Base-by-base conservation (phyloP, 2,113 vertebrate genomes). In the Talpa occidentalis region DNA sequence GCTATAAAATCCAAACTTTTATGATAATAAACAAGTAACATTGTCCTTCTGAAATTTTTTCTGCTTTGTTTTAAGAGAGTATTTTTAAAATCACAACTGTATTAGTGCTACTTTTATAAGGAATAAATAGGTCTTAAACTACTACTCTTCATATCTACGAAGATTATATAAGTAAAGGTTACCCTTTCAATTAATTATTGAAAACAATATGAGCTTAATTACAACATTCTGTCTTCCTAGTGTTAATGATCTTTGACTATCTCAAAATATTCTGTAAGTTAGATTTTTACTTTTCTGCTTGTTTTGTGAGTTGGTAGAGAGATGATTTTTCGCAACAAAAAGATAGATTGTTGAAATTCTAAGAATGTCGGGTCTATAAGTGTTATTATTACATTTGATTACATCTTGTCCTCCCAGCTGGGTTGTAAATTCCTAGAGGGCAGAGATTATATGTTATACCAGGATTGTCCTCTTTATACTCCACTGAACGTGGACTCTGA, bases 211-310 rank as follows among this genome's bases (percentile, higher is more conserved):
- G 42, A 91, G 12, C 81, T 73, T 86, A 86, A 83, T 83, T 72
- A 72, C 12, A 87, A 49, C 1, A 37, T 47, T 42, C 3, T 17
- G 12, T 86, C 16, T 72, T 89, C 86, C 62, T 49, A 30, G 44
- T 66, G 56, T 79, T 74, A 62, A 70, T 77, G 77, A n/a, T 86
- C 62, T 88, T 86, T 72, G 9, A 42, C 47, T 89, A 22, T 56
- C 59, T 76, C 19, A 72, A 90, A 83, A 74, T 94, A 90, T 49
- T 92, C 49, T 74, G 56, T n/a, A 62, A 87, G 64, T 69, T 70
- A 59, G 5, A 47, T 85, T 42, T 47, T 69, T 88, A 64, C 80
- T 67, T 93, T 88, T 37, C 54, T 80, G 56, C 32, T 86, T 92
- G n/a, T n/a, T 85, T 49, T 94, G 14, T 77, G 64, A 59, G 15